A percentile compares a stretch with the other conserved stretches of the same genome.
Evolutionary conservation across 92 coral and sea anemone genomes (phyloP).

Genomic region (Epizoanthus illoricatus): DNA sequence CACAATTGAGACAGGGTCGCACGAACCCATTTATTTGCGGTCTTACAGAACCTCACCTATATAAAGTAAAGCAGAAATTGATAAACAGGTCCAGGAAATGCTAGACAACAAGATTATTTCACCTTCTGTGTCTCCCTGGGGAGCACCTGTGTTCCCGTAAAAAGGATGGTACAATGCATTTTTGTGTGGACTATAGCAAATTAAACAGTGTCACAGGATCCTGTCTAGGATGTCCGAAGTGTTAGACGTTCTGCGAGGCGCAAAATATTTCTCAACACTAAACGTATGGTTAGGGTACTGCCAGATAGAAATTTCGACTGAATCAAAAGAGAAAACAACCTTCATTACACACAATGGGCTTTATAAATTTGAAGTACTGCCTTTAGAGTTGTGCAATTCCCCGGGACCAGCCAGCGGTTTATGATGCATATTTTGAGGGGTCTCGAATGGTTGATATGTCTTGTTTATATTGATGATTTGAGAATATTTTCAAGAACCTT

Average conservation of each 20-base stretch:
- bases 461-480: no score
- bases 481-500: no score
- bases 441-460: no score
- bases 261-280: neutral
- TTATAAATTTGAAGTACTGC: no score
- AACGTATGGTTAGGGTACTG: neutral
- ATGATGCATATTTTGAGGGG: no score
- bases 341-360: no score
- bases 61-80: conserved; percentile 37
- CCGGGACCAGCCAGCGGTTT: no score
- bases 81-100: conserved; percentile 44
- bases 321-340: no score
- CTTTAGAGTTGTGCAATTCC: no score
- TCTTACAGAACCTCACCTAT: conserved; percentile 39
- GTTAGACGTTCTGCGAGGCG: neutral
- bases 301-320: neutral
- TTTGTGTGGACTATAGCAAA: conserved; percentile 49
- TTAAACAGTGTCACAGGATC: conserved; percentile 31
- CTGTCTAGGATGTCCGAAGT: neutral
- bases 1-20: conserved; percentile 44
- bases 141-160: conserved; percentile 45
- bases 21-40: conserved; percentile 41
- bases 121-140: conserved; percentile 52
- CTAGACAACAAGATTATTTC: conserved; percentile 31
- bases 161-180: conserved; percentile 37